Conservation (phyloP, 2,888 invertebrate species). For the Amblyteles armatorius region DNA sequence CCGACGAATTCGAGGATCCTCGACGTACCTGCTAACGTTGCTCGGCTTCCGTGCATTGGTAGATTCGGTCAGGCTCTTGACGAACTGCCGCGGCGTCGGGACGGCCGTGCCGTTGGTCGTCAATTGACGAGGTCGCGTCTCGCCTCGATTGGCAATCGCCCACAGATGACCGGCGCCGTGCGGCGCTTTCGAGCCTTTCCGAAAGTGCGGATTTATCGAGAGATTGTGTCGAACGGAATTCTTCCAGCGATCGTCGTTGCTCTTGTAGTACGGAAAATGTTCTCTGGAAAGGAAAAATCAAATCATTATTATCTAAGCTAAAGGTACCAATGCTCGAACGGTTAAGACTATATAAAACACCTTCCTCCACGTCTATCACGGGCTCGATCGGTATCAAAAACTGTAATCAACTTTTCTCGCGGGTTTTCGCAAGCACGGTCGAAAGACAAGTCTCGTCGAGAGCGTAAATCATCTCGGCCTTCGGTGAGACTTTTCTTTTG, state of each 20-base stretch:
- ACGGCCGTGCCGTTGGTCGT: slow-evolving; percentile 57
- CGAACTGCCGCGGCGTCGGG: slow-evolving; percentile 65
- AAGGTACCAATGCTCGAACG: too few relatives aligned
- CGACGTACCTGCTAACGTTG: slow-evolving; percentile 64
- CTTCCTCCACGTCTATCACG: too few relatives aligned
- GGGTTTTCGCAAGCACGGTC: too few relatives aligned
- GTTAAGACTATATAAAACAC: too few relatives aligned
- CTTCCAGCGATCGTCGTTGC: slow-evolving; percentile 96
- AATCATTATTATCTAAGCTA: not conserved
- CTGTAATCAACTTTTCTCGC: too few relatives aligned
- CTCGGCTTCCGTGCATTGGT: slow-evolving; percentile 62
- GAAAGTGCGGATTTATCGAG: slow-evolving; percentile 96
- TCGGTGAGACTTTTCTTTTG: too few relatives aligned
- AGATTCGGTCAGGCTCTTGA: slow-evolving; percentile 65
- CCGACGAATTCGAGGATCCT: not conserved
- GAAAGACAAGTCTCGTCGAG: too few relatives aligned
- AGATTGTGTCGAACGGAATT: slow-evolving; percentile 96
- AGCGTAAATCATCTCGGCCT: too few relatives aligned
- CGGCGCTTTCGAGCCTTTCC: slow-evolving; percentile 93
- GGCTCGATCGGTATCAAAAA: too few relatives aligned
- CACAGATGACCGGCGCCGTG: slow-evolving; percentile 96
- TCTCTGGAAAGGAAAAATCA: slow-evolving; percentile 86
- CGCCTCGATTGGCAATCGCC: slow-evolving; percentile 91
- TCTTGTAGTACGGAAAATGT: slow-evolving; percentile 95
- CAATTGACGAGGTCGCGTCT: slow-evolving; percentile 82